Base-by-base conservation (phyloP, 2,113 vertebrate genomes). In the Pedetes capensis region DNA sequence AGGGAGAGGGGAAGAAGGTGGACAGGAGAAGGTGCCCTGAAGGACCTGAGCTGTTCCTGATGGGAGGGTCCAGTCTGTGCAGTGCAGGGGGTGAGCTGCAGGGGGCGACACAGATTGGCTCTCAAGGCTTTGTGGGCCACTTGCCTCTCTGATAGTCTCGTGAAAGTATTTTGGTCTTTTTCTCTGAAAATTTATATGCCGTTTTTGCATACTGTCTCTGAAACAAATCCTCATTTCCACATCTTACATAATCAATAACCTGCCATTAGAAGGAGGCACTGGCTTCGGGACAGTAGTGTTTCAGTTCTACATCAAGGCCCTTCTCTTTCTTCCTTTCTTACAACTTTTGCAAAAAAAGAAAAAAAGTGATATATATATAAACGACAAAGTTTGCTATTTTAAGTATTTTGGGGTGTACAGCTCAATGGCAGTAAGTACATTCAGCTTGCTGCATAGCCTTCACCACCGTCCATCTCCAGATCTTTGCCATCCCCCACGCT, bases 21-120 rank as follows among this genome's bases (percentile, higher is more conserved):
- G 47, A 7, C 0, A 6, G 18, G 42, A 20, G 34, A 23, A 44
- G 12, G 3, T 10, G n/a, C 4, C 14, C 3, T 13, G 29, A 49
- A 9, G 27, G 18, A 9, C 6, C 16, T 7, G 20, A 6, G 8
- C 18, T 11, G 0, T n/a, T 17, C 16, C 55, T 17, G 29, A n/a
- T 4, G 5, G 42, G 32, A 37, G 0, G 44, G 9, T 32, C 44
- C 16, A 53, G 90, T n/a, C 47, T 55, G 18, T 3, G 8, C 61
- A 47, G 32, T 22, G 39, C 0, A 7, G 29, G 8, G 14, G 34
- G 7, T 6, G 17, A 1, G 5, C 29, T 3, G 42, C 9, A 29
- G 3, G 29, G 63, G 23, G 25, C 29, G 5, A 37, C 59, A 64
- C 53, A 25, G 87, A 76, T n/a, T 13, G 55, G 39, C 12, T 89